A percentile compares a stretch with the other conserved stretches of the same genome.
Conservation (phyloP, 2,888 invertebrate species). For the Thecophora atra region DNA sequence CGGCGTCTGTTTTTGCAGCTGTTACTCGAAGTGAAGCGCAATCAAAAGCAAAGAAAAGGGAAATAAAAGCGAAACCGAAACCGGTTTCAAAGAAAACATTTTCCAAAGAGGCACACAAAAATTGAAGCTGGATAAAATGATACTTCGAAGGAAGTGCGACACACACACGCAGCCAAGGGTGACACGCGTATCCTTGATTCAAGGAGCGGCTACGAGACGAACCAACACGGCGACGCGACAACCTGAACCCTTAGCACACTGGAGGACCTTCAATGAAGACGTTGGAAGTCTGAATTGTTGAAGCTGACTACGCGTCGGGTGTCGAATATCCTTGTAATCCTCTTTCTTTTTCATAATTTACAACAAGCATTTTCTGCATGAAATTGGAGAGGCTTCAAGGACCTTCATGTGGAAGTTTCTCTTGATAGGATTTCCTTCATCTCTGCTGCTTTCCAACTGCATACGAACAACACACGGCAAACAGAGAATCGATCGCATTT, state of each 20-base stretch:
- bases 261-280: neutral
- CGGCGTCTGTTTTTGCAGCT: slow-evolving; percentile 3
- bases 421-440: neutral
- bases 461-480: too few species aligned
- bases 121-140: neutral
- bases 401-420: neutral
- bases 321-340: slow-evolving; percentile 27
- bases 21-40: neutral
- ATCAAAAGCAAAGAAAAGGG: neutral
- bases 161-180: neutral
- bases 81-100: neutral
- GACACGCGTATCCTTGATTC: neutral
- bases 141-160: neutral
- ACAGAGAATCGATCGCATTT: too few species aligned
- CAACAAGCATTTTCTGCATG: neutral
- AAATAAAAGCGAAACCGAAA: slow-evolving; percentile 8
- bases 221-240: neutral
- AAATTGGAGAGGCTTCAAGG: slow-evolving; percentile 11
- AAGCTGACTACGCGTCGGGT: neutral
- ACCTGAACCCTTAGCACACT: neutral
- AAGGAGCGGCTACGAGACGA: neutral
- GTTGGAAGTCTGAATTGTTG: neutral
- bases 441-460: too few species aligned
- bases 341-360: neutral
- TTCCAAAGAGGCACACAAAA: neutral